Base-by-base conservation (phyloP, 2,888 invertebrate genomes). In the Linnaemya tessellans region DNA sequence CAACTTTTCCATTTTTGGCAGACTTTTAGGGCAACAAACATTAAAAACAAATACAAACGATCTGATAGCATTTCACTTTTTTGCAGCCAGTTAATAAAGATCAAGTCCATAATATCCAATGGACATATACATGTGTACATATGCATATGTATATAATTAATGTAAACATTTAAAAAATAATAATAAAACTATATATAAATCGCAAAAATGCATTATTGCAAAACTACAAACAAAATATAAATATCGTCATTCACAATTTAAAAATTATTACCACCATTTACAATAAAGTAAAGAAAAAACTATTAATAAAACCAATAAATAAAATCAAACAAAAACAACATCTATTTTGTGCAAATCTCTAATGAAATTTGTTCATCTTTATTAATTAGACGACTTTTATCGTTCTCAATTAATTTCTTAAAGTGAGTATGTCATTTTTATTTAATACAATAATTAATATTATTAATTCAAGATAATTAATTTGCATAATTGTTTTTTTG, bases 351-450 rank as follows among this genome's bases (percentile, higher is more conserved):
- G 22, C 4, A 68, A 75, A 75, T 75, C 75, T 70, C n/a, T 54
- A 68, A 64, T 64, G 62, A 64, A 62, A 62, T 51, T 30, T 74
- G 25, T 68, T 60, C 81, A 81, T 81, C 68, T 70, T 75, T 75
- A 81, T 68, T 62, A 68, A 75, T 64, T 43, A 35, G 11, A 56
- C 13, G 43, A 75, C 62, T 70, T 46, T 56, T 56, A 74, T 74
- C 56, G 73, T 35, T 67, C 60, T 60, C 30, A 71, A 62, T 60
- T 70, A 35, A 58, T 30, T 70, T 35, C 30, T 46, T 46, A 73
- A 75, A 68, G 73, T 73, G 20, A 81, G 70, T 77, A 58, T 77
- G 35, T 46, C 35, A 67, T 49, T 58, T 35, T 18, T 58, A 49
- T 58, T 58, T 35, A 41, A 58, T 46, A 41, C 18, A 18, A 10